Evolutionary conservation across 2,797 vertebrate genomes (phyloP).

Genomic region (Myripristis jacobus): DNA sequence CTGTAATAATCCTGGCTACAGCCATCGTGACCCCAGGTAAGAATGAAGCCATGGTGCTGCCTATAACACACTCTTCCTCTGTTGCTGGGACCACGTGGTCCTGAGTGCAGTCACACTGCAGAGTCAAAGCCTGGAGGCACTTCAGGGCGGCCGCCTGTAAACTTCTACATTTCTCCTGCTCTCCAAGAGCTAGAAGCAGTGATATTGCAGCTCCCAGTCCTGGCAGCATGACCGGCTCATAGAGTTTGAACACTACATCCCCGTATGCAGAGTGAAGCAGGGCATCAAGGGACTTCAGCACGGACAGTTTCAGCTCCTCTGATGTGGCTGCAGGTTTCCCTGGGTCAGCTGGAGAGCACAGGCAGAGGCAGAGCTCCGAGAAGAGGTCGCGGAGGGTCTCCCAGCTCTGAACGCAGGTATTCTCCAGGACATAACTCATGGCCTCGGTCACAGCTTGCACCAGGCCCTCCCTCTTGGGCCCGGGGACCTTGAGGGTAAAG

Average conservation of each 20-base stretch:
- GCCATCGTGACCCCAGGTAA: slow-evolving; percentile 89
- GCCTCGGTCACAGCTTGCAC: slow-evolving; percentile 86
- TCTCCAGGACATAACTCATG: slow-evolving; percentile 85
- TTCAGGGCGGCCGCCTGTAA: slow-evolving; percentile 87
- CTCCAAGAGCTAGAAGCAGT: slow-evolving; percentile 87
- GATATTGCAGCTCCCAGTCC: slow-evolving; percentile 91
- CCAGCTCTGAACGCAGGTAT: slow-evolving; percentile 87
- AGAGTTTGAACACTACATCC: slow-evolving; percentile 86
- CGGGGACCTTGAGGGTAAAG: slow-evolving; percentile 88
- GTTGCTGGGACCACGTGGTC: slow-evolving; percentile 70
- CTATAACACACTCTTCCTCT: slow-evolving; percentile 78
- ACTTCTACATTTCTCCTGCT: slow-evolving; percentile 87
- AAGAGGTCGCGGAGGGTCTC: slow-evolving; percentile 89
- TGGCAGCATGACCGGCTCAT: slow-evolving; percentile 86
- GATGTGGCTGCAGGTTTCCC: slow-evolving; percentile 79
- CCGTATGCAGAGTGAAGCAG: slow-evolving; percentile 89
- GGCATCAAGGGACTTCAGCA: slow-evolving; percentile 84
- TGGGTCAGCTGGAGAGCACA: slow-evolving; percentile 81
- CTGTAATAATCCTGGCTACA: slow-evolving; percentile 86
- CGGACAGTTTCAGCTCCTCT: slow-evolving; percentile 89
- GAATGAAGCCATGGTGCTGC: slow-evolving; percentile 90
- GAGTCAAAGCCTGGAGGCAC: slow-evolving; percentile 86
- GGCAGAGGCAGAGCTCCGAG: slow-evolving; percentile 90
- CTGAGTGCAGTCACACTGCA: slow-evolving; percentile 88
- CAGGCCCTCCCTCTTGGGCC: slow-evolving; percentile 84